Evolutionary conservation across 2,113 vertebrate genomes (phyloP), one percentile per base, ranked within the genome.

Genomic region (Peromyscus polionotus): DNA sequence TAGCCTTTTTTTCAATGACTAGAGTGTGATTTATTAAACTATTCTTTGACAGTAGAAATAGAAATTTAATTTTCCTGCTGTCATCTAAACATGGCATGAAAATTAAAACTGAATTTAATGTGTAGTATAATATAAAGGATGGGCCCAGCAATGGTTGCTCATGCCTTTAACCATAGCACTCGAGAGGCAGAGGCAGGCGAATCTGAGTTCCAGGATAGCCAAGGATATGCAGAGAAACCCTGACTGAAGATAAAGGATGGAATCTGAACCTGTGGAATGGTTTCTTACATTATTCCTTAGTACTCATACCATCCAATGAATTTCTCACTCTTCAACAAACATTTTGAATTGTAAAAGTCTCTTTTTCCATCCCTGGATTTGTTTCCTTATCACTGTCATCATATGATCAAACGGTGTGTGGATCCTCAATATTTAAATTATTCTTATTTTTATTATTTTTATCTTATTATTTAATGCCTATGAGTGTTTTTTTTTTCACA

Each of bases 21-120:
- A 45, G 90, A 59, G 31, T 89, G 1, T 31, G 39, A 36, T 89
- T 95, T 93, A 79, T 91, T 65, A 93, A 83, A 51, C 91, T 22
- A 65, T 79, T 83, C n/a, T 95, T 76, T 0, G 59, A 26, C 20
- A 72, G 70, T n/a, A 76, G 83, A 94, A 75, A 13, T 93, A 63
- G 84, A 11, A 93, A 84, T 67, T 93, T 95, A 72, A 83, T 88
- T 95, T 96, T 92, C 16, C 87, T 81, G 70, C 79, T 93, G 84
- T 95, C 8, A 61, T 59, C 28, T 88, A 92, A 97, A 48, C 70
- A 10, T 81, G 31, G n/a, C 57, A 36, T 73, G 80, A 45, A 87
- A 87, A 84, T 88, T 88, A 22, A 73, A 85, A 72, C 79, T 91
- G 39, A 75, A 84, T 96, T 88, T 88, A 95, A 88, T 92, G 5